These are phyloP conservation scores for Lamprotornis superbus DNA, from an alignment of 2,113 vertebrate genomes.

Conservation along the genomic window DNA sequence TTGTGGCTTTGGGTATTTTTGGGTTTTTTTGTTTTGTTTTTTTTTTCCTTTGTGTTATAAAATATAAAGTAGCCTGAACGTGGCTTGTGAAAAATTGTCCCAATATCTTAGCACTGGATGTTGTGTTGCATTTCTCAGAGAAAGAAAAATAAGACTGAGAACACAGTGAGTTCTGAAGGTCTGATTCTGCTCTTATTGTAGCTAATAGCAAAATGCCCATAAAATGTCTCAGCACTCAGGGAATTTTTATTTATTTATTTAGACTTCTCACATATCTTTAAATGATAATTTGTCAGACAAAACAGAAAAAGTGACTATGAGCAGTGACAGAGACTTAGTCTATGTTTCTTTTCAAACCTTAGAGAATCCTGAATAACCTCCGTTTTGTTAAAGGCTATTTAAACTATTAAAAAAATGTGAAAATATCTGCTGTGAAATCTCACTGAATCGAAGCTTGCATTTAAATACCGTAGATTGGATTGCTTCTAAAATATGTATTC, in stretches of 20 bases:
- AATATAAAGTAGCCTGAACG: constrained; percentile 13
- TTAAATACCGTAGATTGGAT: constrained; percentile 59
- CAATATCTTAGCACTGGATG: constrained; percentile 12
- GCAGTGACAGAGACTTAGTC: constrained; percentile 45
- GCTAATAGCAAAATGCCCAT: constrained; percentile 19
- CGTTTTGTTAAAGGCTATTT: constrained; percentile 48
- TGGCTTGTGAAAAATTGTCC: constrained; percentile 38
- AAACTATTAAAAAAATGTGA: constrained; percentile 50
- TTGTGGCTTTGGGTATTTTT: too few relatives aligned
- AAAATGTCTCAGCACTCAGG: constrained; percentile 18
- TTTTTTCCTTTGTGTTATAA: background rate
- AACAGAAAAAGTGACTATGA: constrained; percentile 45
- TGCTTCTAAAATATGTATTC: constrained; percentile 70
- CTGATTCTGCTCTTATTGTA: constrained; percentile 39
- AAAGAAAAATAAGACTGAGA: constrained; percentile 24
- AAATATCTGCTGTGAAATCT: constrained; percentile 54
- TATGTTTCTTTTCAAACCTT: constrained; percentile 28
- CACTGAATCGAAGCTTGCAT: constrained; percentile 35
- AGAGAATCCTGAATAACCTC: constrained; percentile 54
- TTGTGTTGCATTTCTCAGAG: constrained; percentile 18
- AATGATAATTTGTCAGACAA: constrained; percentile 60
- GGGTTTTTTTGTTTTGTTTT: too few relatives aligned
- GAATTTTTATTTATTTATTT: constrained; percentile 67
- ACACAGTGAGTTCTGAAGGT: background rate
- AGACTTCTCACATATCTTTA: constrained; percentile 59